phyloP scores from a whole-genome alignment of 2,888 invertebrate species.

The Agrilus cyanescens region DNA sequence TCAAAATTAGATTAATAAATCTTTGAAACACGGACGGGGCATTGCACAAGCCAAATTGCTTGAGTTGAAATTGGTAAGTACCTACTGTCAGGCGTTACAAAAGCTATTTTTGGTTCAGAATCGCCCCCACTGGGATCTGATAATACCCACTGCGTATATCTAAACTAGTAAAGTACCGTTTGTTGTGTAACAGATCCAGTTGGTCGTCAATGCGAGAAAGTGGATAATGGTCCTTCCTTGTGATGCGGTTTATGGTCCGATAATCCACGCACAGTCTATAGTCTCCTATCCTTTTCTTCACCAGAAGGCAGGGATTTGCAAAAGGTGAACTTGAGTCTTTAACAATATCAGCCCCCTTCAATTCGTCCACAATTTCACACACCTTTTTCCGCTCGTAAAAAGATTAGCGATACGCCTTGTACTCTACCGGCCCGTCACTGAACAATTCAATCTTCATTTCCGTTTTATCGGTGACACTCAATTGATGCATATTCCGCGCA shows the following conservation, averaged over 20 bases:
- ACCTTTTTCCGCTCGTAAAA: slow-evolving; percentile 14
- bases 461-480: slow-evolving; percentile 9
- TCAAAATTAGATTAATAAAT: too few relatives aligned
- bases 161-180: slow-evolving; percentile 16
- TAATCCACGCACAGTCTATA: too few relatives aligned
- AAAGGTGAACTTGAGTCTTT: slow-evolving; percentile 15
- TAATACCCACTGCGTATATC: slow-evolving; percentile 20
- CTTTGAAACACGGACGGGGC: too few relatives aligned
- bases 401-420: slow-evolving; percentile 20
- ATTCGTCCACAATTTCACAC: slow-evolving; percentile 14
- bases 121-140: slow-evolving; percentile 13
- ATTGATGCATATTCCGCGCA: slow-evolving; percentile 9
- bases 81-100: slow-evolving; percentile 21
- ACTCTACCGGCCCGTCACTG: slow-evolving; percentile 14
- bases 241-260: too few relatives aligned
- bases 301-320: slow-evolving; percentile 5
- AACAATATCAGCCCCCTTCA: slow-evolving; percentile 9
- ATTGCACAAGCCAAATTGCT: slow-evolving; percentile 21
- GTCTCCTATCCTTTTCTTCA: too few relatives aligned
- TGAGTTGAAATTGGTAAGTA: slow-evolving; percentile 19
- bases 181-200: slow-evolving; percentile 14
- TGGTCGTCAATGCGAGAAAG: slow-evolving; percentile 19
- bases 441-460: slow-evolving; percentile 17
- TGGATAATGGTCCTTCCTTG: too few relatives aligned
- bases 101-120: slow-evolving; percentile 19